Base-by-base conservation (phyloP, 2,888 invertebrate species). In the Thereva unica region DNA sequence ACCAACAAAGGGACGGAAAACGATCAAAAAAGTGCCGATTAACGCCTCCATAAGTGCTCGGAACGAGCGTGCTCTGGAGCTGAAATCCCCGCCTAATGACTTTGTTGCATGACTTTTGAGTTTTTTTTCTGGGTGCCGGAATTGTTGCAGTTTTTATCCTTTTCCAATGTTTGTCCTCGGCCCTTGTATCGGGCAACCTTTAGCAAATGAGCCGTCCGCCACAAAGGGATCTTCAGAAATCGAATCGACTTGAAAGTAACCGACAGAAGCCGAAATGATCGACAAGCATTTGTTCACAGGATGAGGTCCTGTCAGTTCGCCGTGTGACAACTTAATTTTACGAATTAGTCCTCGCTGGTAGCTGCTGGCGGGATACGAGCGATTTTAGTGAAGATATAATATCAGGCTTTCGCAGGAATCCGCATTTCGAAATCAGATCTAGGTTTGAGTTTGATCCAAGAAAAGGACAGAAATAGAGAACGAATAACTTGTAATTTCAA, bases 51-150 rank as follows among this genome's bases (percentile, higher is more conserved):
- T 45, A 66, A 53, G 45, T 50, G 50, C 49, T 9, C 53, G 45
- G 42, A 8, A 7, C 37, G 66, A 53, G 59, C 59, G 66, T 66
- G 66, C 59, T 59, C 35, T 37, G 34, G 37, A 65, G 55, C 56
- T 49, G 55, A 65, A 65, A 65, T 66, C 59, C 53, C 52, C 40
- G 37, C 59, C 66, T 66, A 66, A 66, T 55, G 63, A 67, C 56
- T 10, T 67, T 63, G 61, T 67, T 67, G 67, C 67, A 63, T 67
- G 63, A 67, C 63, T 63, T 50, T 63, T 55, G 10, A 9, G 38
- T 41, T 55, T 40, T 49, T 37, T 64, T 49, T 42, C n/a, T n/a
- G n/a, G n/a, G 5, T 47, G 35, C 23, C 3, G 23, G 5, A 45
- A 5, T 38, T 35, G 47, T 65, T 65, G 54, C 55, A 65, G 61